Base-by-base conservation (phyloP, 1,140 invertebrate species). In the Stenopsyche tienmushanensis region DNA sequence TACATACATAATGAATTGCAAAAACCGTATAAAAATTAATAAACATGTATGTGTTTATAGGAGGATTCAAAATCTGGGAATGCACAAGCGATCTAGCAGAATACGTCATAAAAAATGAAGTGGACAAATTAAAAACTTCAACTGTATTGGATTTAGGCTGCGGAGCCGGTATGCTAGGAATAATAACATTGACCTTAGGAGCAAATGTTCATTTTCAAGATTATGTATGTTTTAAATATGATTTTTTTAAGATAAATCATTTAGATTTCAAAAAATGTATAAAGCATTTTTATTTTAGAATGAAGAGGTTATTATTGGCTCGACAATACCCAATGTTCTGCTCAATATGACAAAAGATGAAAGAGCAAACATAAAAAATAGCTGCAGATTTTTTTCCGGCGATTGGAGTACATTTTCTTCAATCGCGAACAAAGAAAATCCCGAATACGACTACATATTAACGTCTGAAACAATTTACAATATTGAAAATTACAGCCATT, bases 381-480 rank as follows among this genome's bases (percentile, higher is more conserved):
- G 72, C 69, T 86, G 83, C 71, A 78, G 83, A 75, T 94, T 90
- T 80, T 93, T 86, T 75, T 83, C 84, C 64, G 93, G 93, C 1
- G 92, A 94, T 75, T 96, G 93, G 93, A 70, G 74, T 18, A 84
- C 84, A 20, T 89, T 92, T 71, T 67, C 77, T 17, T 72, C 82
- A 20, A 73, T 84, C 42, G 73, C 83, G 18, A 62, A 72, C 49
- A 72, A 83, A 41, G n/a, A n/a, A n/a, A 64, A 73, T 24, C 62
- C 72, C 44, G 73, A 83, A 41, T 96, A 87, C 82, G 92, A 97
- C 76, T 73, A 87, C 18, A 96, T 96, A 72, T 79, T 96, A 1
- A 92, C 91, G 5, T 90, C 91, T 44, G 94, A 96, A 82, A 96
- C 94, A 0, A 95, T 96, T 72, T 96, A 97, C 72, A 94, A 94